Percentiles rank a stretch among this genome's conserved stretches.
Conservation (phyloP, 2,888 invertebrate genomes). For the Rhabditophanes sp. region DNA sequence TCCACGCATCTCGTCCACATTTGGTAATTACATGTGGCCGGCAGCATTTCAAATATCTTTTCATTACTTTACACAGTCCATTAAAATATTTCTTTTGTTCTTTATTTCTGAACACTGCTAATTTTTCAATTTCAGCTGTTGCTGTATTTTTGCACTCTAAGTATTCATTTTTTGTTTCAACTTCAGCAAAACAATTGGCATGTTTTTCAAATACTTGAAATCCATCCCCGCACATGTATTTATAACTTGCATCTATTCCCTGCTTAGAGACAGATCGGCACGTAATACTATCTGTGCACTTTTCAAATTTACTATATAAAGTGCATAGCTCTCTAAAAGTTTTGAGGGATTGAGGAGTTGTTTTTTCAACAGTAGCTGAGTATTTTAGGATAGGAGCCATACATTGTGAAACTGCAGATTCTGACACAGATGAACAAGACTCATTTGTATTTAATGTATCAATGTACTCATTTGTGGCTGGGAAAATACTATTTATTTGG, state of each 20-base stretch:
- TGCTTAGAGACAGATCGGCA: constrained; percentile 34
- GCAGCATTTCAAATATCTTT: constrained; percentile 39
- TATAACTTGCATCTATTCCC: constrained; percentile 39
- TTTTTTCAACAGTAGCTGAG: too few species aligned
- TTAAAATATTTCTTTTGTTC: constrained; percentile 21
- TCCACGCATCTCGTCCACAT: constrained; percentile 39
- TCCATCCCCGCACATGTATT: constrained; percentile 33
- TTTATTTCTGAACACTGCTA: constrained; percentile 16
- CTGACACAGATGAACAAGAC: too few species aligned
- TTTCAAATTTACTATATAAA: constrained; percentile 20
- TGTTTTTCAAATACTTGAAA: constrained; percentile 33
- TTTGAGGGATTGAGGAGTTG: too few species aligned
- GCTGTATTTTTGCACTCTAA: constrained; percentile 34
- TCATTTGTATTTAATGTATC: too few species aligned
- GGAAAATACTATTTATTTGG: too few species aligned
- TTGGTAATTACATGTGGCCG: constrained; percentile 33
- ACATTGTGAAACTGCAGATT: too few species aligned
- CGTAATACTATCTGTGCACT: constrained; percentile 19
- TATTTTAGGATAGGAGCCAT: too few species aligned
- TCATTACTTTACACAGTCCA: constrained; percentile 36
- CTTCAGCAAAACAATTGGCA: constrained; percentile 40
- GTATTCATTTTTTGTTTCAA: constrained; percentile 33
- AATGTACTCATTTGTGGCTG: too few species aligned
- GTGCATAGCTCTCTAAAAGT: too few species aligned
- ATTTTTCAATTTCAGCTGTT: constrained; percentile 29